Conservation (phyloP, 2,888 invertebrate genomes). For the Schrankia costaestrigalis region DNA sequence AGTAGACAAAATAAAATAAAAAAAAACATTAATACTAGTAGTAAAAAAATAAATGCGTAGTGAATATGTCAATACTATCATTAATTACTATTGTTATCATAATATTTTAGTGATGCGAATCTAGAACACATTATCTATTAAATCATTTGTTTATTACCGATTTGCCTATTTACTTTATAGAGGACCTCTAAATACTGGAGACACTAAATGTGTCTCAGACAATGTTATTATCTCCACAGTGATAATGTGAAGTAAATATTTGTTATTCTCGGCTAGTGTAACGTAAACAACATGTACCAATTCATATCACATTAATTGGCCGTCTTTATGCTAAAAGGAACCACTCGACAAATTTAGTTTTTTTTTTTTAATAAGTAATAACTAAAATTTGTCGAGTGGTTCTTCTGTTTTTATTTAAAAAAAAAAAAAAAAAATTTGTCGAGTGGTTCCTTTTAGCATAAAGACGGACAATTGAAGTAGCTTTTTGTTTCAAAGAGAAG, state of each 20-base stretch:
- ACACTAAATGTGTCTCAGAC: slow-evolving; percentile 8
- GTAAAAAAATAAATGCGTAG: slow-evolving; percentile 6
- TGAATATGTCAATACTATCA: slow-evolving; percentile 17
- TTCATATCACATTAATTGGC: too few relatives aligned
- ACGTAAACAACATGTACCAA: too few relatives aligned
- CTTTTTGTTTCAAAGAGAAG: too few relatives aligned
- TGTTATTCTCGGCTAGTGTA: neutral
- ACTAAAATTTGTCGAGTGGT: too few relatives aligned
- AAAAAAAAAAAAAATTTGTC: too few relatives aligned
- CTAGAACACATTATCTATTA: slow-evolving; percentile 43
- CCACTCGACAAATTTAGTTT: too few relatives aligned
- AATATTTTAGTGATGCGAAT: slow-evolving; percentile 31
- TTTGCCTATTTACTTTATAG: slow-evolving; percentile 23
- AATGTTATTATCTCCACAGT: slow-evolving; percentile 1
- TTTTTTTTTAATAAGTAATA: too few relatives aligned
- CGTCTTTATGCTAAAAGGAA: too few relatives aligned
- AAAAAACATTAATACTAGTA: slow-evolving; percentile 14
- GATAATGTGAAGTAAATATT: slow-evolving; percentile 1
- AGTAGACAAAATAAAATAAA: too few relatives aligned
- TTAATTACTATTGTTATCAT: slow-evolving; percentile 26
- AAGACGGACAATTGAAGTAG: too few relatives aligned
- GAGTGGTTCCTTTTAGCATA: too few relatives aligned
- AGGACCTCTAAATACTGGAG: slow-evolving; percentile 14
- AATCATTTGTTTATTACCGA: slow-evolving; percentile 33
- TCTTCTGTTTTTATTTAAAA: too few relatives aligned